phyloP scores from a whole-genome alignment of 2,113 vertebrate genomes.

The Pheucticus melanocephalus region DNA sequence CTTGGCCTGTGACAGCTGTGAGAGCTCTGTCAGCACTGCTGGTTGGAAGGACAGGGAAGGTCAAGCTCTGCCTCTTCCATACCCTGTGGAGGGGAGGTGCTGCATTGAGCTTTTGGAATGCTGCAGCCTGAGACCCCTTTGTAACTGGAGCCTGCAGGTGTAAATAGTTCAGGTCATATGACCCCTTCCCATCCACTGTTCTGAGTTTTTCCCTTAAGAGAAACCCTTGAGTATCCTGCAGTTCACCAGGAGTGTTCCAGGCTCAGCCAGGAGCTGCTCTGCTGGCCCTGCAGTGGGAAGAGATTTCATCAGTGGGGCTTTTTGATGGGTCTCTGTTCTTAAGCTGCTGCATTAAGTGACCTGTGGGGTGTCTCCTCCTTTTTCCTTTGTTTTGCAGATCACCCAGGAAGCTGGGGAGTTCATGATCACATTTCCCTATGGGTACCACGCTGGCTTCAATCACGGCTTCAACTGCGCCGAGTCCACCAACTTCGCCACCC shows the following conservation, averaged over 20 bases:
- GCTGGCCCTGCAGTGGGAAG: accelerated
- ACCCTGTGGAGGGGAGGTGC: background rate
- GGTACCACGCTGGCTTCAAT: slow-evolving; percentile 97
- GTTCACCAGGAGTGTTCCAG: background rate
- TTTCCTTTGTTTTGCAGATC: slow-evolving; percentile 71
- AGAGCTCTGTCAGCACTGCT: background rate
- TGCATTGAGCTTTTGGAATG: background rate
- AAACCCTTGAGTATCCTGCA: background rate
- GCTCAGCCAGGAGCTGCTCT: background rate
- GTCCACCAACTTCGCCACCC: slow-evolving; percentile 95
- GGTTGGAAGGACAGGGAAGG: background rate
- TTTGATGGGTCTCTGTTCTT: background rate
- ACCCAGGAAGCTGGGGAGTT: slow-evolving; percentile 97
- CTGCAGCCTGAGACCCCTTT: background rate
- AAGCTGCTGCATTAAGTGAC: background rate
- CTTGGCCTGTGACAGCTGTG: background rate
- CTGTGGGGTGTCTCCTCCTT: background rate
- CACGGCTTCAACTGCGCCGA: slow-evolving; percentile 98
- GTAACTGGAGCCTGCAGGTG: background rate
- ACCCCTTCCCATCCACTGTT: background rate
- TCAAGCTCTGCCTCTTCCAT: background rate
- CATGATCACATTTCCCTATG: slow-evolving; percentile 95
- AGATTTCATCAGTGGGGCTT: background rate
- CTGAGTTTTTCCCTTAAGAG: background rate
- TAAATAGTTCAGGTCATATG: background rate